Base-by-base conservation (phyloP, 1,140 invertebrate genomes). In the Cyphomyrmex costatus region DNA sequence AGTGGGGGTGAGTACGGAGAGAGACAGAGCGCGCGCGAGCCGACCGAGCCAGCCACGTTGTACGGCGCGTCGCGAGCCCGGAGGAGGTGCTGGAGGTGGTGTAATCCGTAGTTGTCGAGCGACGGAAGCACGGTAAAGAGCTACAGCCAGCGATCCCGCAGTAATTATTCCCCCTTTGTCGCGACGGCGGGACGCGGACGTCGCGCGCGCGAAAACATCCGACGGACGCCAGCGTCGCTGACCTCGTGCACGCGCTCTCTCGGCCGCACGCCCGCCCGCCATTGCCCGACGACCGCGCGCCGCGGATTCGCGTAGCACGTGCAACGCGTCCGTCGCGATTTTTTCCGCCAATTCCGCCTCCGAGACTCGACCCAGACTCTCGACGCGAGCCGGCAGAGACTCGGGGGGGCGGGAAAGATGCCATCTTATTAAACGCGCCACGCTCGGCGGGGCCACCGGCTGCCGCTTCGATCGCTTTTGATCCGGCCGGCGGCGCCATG, bases 1-100 rank as follows among this genome's bases (percentile, higher is more conserved):
- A 36, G 49, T 19, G 77, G 51, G 24, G 65, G 51, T 8, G 33
- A 46, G 36, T 24, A 42, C 49, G 66, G 65, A 60, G 30, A 33
- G 66, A 71, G 65, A 80, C 49, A 82, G 66, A 46, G 61, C 19
- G 74, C 33, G 56, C 58, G 74, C 36, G 21, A 53, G 30, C 61
- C 8, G 61, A 70, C 21, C n/a, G 19, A 51, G 60, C n/a, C 27
- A 73, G 79, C 79, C 79, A 83, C 79, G 79, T 83, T 83, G 79
- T 83, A 73, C 68, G 49, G 65, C 60, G 68, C 27, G 53, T 36
- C 19, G 53, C 46, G 56, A 49, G 16, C 24, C 8, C 68, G 49
- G 19, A 83, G 79, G n/a, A n/a, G n/a, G n/a, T n/a, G n/a, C n/a
- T n/a, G n/a, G n/a, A n/a, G n/a, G n/a, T n/a, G n/a, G 53, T n/a